These are phyloP conservation scores for Eustalomyia histrio DNA, from an alignment of 2,888 invertebrate species.

Conservation along the genomic window DNA sequence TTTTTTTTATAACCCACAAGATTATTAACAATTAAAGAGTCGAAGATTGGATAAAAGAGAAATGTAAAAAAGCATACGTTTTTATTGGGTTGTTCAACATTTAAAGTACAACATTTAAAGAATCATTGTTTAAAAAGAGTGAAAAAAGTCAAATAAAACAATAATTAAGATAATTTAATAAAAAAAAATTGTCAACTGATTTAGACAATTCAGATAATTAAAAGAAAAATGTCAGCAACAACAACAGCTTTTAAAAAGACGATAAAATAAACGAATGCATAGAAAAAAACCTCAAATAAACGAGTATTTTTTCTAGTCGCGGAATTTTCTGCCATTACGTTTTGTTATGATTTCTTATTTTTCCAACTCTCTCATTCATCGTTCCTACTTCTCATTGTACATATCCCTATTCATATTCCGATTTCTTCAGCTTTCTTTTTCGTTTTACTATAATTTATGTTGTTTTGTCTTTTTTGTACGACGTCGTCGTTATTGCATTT, in stretches of 20 bases:
- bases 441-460: neutral
- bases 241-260: constrained; percentile 11
- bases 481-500: constrained; percentile 46
- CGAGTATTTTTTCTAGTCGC: constrained; percentile 63
- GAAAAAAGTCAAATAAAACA: neutral
- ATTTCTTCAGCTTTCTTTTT: constrained; percentile 33
- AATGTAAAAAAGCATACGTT: neutral
- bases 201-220: constrained; percentile 1
- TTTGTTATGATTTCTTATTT: constrained; percentile 33
- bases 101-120: no score
- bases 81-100: neutral
- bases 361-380: constrained; percentile 31
- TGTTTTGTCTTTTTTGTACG: constrained; percentile 13
- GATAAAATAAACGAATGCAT: constrained; percentile 35
- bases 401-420: constrained; percentile 24
- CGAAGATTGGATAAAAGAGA: neutral
- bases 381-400: neutral
- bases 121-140: neutral
- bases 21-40: neutral
- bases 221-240: constrained; percentile 19
- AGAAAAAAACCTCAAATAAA: constrained; percentile 44
- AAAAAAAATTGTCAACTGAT: neutral
- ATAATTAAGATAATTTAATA: constrained; percentile 3
- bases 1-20: neutral
- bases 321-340: constrained; percentile 59